Evolutionary conservation across 35 echinoderm and acorn worm species (phyloP), one percentile per base, ranked within the genome.

Genomic region (Patiria miniata): DNA sequence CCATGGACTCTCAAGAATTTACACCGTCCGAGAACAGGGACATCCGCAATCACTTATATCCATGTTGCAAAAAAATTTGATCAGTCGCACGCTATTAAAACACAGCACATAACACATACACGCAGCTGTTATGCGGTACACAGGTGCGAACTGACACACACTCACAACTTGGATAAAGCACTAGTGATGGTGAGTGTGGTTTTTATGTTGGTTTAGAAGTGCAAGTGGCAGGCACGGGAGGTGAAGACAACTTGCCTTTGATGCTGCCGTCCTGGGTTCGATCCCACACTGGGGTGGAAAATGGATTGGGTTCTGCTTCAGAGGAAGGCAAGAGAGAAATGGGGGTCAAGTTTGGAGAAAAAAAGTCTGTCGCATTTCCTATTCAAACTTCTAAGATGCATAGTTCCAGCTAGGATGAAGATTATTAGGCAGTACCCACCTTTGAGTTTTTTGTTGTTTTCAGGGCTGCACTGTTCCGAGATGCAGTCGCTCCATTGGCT

Each of bases 401-500:
- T 4, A 47, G 12, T 47, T 47, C 42, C 42, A 47, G 42, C 4
- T 47, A 47, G 12, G 12, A 47, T 4, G 12, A 47, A 47, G 42
- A 47, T 47, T 4, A 47, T 4, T 4, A 47, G 42, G 12, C 42
- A 28, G 9, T 36, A 40, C 86, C 53, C 29, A 87, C 87, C 87
- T 89, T 89, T 89, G 37, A 60, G 78, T 81, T 58, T 89, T 52
- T 89, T 89, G 23, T 53, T 61, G 2, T 33, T 60, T 83, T 40
- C 51, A 0, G 61, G 53, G 21, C 57, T 60, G 61, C 86, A 89
- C 50, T 54, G 56, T 8, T 42, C 50, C 30, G 87, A 82, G 36
- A 82, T 82, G 16, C 87, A 89, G n/a, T 56, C 78, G 36, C 87
- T 80, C 87, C 87, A 89, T 26, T 57, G 59, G 0, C 78, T 80